Base-by-base conservation (phyloP, 2,888 invertebrate genomes). In the Myopa testacea region DNA sequence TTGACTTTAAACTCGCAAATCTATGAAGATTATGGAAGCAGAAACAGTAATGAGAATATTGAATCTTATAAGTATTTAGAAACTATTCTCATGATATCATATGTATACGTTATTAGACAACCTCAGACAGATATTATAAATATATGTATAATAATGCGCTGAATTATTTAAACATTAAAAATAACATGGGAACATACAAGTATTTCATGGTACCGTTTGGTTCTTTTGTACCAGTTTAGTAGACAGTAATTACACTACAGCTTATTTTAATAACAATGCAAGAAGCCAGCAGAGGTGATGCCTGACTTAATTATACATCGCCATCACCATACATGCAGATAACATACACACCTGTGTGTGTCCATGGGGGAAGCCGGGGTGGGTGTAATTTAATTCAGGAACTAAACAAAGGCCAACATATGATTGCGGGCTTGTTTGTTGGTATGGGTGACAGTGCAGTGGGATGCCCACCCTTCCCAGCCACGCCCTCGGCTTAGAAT, bases 1-100 rank as follows among this genome's bases (percentile, higher is more conserved):
- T 97, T 97, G 86, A 96, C 96, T 81, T 93, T 93, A 87, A 96
- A 96, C 87, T 93, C 92, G 89, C 96, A 97, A 87, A 89, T 87
- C 89, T 89, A 83, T 2, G 19, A 38, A 1, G 83, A 84, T 16
- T 34, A 7, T 79, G 16, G 52, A 55, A 45, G 10, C 3, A 45
- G n/a, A 76, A 34, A 26, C 65, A 40, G 52, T 8, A 45, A 45
- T 45, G 6, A 45, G 45, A 45, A 8, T 45, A 45, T 26, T 26
- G 26, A 26, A 26, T 26, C 26, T 26, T 26, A 26, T 26, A 26
- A 26, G 26, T 26, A n/a, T n/a, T n/a, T n/a, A 26, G 26, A 26
- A 26, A 26, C 26, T 26, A 26, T 26, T 26, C 26, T 26, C 26
- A 26, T 26, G 26, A 26, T 26, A 26, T 2, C 45, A 45, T 45